Evolutionary conservation across 2,113 vertebrate genomes (phyloP).

Genomic region (Ivindomyrus marchei): DNA sequence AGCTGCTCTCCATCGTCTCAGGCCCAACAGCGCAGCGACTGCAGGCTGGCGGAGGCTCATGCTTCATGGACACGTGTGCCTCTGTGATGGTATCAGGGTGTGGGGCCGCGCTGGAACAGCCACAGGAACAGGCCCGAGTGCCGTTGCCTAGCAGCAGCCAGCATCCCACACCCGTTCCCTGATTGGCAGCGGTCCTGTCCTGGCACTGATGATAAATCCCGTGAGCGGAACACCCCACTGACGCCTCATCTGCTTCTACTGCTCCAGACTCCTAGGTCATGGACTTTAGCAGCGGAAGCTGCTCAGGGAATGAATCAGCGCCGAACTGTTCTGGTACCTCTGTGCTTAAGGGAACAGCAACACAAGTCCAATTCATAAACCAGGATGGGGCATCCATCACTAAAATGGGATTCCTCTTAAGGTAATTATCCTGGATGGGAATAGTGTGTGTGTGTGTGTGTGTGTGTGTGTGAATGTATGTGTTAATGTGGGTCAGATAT

Average conservation of each 20-base stretch:
- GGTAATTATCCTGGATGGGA: constrained; percentile 13
- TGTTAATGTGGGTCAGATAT: too few relatives aligned
- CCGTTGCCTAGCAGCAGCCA: background rate
- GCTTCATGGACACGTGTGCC: background rate
- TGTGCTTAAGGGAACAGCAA: constrained; percentile 12
- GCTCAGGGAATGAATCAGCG: background rate
- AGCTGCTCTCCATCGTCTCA: background rate
- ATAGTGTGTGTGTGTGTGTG: background rate
- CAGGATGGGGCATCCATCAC: constrained; percentile 16
- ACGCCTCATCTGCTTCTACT: background rate
- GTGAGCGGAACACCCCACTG: background rate
- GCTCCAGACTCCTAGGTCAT: background rate
- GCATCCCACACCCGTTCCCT: background rate
- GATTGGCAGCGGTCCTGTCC: background rate
- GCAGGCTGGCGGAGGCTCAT: background rate
- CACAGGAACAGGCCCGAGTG: background rate
- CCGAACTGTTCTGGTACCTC: background rate
- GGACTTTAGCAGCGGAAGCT: background rate
- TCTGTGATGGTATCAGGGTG: background rate
- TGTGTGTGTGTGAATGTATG: background rate
- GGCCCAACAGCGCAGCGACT: background rate
- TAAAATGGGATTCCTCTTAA: constrained; percentile 14
- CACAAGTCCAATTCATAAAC: background rate
- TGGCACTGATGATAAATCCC: background rate
- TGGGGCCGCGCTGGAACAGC: background rate